These are phyloP conservation scores for Vidua macroura DNA, from an alignment of 2,113 vertebrate species.

Conservation along the genomic window DNA sequence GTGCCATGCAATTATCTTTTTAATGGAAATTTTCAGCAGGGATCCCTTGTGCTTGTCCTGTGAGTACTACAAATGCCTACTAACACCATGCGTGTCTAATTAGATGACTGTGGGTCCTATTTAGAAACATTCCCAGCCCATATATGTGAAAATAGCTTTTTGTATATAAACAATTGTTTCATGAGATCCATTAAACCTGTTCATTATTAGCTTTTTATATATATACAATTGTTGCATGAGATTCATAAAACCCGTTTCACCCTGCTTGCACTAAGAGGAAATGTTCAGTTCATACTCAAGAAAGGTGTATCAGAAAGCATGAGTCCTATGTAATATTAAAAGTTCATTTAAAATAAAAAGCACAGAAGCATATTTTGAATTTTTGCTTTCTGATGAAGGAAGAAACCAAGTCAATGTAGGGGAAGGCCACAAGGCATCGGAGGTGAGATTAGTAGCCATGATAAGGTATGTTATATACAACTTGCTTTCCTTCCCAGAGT, in stretches of 20 bases:
- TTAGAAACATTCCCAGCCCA: background rate
- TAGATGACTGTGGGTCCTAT: background rate
- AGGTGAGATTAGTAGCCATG: background rate
- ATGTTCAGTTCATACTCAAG: background rate
- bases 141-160: background rate
- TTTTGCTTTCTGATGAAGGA: background rate
- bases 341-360: background rate
- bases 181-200: background rate
- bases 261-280: background rate
- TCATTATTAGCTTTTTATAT: constrained; percentile 9
- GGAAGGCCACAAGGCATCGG: background rate
- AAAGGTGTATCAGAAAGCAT: background rate
- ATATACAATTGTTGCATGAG: background rate
- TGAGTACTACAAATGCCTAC: background rate
- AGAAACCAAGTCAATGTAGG: background rate
- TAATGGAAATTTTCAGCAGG: constrained; percentile 51
- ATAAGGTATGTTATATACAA: background rate
- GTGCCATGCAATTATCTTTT: constrained; percentile 39
- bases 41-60: constrained; percentile 11
- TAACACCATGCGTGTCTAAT: constrained; percentile 8
- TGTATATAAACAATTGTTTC: constrained; percentile 6
- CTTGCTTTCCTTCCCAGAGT: background rate
- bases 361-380: background rate
- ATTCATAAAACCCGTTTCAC: constrained; percentile 6
- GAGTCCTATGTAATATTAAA: background rate